Evolutionary conservation across 1,140 invertebrate species (phyloP), one percentile per base, ranked within the genome.

Genomic region (Platyura marginata): DNA sequence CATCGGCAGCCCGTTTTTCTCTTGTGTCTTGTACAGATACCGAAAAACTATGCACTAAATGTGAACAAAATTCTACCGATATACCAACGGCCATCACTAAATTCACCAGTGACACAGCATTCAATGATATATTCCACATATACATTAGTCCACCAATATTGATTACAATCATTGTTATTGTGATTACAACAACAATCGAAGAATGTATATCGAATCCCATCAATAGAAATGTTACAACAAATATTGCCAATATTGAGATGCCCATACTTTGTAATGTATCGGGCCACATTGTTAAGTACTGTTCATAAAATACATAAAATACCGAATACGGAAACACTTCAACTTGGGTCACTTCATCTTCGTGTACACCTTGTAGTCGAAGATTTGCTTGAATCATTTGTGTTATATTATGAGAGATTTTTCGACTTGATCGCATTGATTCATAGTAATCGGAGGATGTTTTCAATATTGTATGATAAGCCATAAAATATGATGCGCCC

Each of bases 221-320:
- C 18, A 98, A 65, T 3, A 98, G 46, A 57, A 94, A 91, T 1
- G 91, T 92, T 1, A 95, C 90, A 8, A 95, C 65, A 56, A 98
- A 96, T 44, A 99, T 93, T 10, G 89, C 88, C 5, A 77, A 58
- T 25, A 95, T 65, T 3, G 91, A 96, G 38, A 95, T 79, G 3
- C 75, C 74, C 55, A 98, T 70, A 53, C 87, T 92, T 49, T 81
- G 72, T 4, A 95, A 52, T 0, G 90, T 88, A 50, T 97, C 89
- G 0, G 77, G 65, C 79, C 91, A 93, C 74, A 98, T 94, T 3
- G 89, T 95, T 44, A 97, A 65, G 64, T 98, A 99, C 66, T 99
- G 95, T 61, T 99, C 96, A 57, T 98, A 99, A 65, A 95, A 99
- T 10, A 98, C 93, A 57, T 99, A 98, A 64, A 97, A 97, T 19